phyloP scores from a whole-genome alignment of 1,140 invertebrate species.

The Caenorhabditis latens region DNA sequence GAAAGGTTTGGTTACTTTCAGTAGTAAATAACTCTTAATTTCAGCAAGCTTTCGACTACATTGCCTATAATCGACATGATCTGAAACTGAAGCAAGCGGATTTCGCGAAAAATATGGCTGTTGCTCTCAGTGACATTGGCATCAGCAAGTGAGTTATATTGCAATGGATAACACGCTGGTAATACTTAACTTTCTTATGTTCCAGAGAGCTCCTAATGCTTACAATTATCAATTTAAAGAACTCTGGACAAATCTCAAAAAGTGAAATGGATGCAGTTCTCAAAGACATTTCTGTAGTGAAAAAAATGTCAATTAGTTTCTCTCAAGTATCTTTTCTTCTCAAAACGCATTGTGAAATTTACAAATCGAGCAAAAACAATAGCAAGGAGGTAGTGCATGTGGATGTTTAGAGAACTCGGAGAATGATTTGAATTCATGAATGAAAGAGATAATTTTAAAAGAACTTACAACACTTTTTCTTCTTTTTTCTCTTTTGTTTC shows the following conservation, averaged over 20 bases:
- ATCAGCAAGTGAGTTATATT: background rate
- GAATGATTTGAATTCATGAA: background rate
- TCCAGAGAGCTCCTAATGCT: conserved; percentile 6
- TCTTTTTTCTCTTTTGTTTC: conserved; percentile 46
- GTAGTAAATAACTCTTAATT: background rate
- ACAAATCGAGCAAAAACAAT: background rate
- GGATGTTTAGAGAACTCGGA: background rate
- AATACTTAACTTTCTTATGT: background rate
- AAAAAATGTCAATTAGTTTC: background rate
- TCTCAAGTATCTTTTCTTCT: background rate
- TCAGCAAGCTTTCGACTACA: conserved; percentile 5
- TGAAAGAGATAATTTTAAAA: background rate
- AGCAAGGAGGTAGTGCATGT: too few species aligned
- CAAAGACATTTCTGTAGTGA: background rate
- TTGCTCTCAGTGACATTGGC: conserved; percentile 34
- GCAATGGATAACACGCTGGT: background rate
- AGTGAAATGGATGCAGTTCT: conserved; percentile 23
- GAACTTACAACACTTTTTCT: conserved; percentile 38
- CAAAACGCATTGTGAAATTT: background rate
- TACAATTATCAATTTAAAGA: background rate
- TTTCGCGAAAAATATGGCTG: conserved; percentile 3
- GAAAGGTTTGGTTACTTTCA: background rate
- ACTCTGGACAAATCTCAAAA: background rate
- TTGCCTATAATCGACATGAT: conserved; percentile 24
- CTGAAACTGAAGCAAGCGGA: background rate